Base-by-base conservation (phyloP, 2,888 invertebrate genomes). In the Boloria selene region DNA sequence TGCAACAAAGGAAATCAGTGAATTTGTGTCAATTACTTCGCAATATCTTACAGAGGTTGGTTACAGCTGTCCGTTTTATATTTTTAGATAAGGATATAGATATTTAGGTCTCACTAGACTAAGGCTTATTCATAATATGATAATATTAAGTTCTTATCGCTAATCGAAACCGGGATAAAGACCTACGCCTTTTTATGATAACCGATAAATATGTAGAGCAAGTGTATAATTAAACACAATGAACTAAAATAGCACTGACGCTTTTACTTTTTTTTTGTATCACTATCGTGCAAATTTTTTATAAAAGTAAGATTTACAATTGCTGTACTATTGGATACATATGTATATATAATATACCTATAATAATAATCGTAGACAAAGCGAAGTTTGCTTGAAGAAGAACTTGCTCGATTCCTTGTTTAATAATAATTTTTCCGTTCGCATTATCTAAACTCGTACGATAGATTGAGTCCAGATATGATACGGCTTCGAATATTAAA, bases 41-140 rank as follows among this genome's bases (percentile, higher is more conserved):
- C 31, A 38, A 38, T 38, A 38, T 10, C 31, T 38, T 44, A 44
- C 10, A 22, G 10, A 56, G 22, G 14, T 22, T 18, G 31, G 31
- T 38, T 38, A 38, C 31, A 10, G 1, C 10, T 44, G 44, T 14
- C 22, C 14, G 18, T 42, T 54, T 54, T 44, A 56, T 18, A 44
- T 22, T 44, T 44, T 6, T 6, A n/a, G 44, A 45, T 56, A 56
- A 45, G 5, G 22, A 22, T 70, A 70, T 53, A 63, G 50, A 51
- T 64, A 70, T 70, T 70, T 65, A 68, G 67, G 70, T 68, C 69
- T 72, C 56, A 56, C n/a, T 1, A n/a, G 45, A 44, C 22, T 56
- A 45, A 22, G 18, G 44, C 44, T 22, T 44, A 45, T 45, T 56
- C 22, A 16, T 45, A 56, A 26, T 26, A 56, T 45, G 10, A 56